Base-by-base conservation (phyloP, 2,888 invertebrate genomes). In the Steinernema carpocapsae region DNA sequence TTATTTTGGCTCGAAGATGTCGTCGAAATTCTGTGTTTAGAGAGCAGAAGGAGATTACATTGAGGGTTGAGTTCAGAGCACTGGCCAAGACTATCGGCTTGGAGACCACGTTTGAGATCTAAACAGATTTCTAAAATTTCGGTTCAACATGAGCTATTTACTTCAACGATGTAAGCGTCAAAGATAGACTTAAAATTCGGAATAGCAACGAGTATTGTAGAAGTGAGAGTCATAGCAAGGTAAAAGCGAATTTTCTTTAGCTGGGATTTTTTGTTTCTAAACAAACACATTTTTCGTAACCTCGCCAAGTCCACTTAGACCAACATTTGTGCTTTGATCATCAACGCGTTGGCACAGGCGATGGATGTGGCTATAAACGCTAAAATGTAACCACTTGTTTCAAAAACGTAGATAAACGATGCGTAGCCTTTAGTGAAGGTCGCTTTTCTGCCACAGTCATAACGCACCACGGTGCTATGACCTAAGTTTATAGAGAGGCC, bases 21-120 rank as follows among this genome's bases (percentile, higher is more conserved):
- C 32, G 64, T n/a, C 19, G 29, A n/a, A 64, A 32, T 32, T 64
- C 32, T 12, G 64, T n/a, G 64, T 64, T 64, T n/a, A 64, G 64
- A 12, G 37, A 10, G 64, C 32, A 64, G 32, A 64, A 64, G 17
- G 64, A 24, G 64, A 64, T 32, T 1, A 64, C 64, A 17, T 64
- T 64, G 29, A 64, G 17, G 32, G 26, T 32, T 12, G 64, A 64
- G 17, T 64, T 64, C 14, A 32, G 24, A 7, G 64, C 64, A 32
- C 32, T 64, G 32, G 64, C 64, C 32, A 24, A 64, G 7, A 32
- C 64, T 12, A 26, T 32, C 17, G 64, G 64, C 14, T 26, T 22
- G 26, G 64, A 64, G 14, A 64, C 32, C 10, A 64, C 32, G 19
- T 64, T 29, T 29, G 29, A 29, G 22, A 64, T 32, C 64, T 64